A percentile compares a stretch with the other conserved stretches of the same genome.
These are phyloP conservation scores for Cavia aperea DNA, from an alignment of 2,113 vertebrate species.

Conservation along the genomic window DNA sequence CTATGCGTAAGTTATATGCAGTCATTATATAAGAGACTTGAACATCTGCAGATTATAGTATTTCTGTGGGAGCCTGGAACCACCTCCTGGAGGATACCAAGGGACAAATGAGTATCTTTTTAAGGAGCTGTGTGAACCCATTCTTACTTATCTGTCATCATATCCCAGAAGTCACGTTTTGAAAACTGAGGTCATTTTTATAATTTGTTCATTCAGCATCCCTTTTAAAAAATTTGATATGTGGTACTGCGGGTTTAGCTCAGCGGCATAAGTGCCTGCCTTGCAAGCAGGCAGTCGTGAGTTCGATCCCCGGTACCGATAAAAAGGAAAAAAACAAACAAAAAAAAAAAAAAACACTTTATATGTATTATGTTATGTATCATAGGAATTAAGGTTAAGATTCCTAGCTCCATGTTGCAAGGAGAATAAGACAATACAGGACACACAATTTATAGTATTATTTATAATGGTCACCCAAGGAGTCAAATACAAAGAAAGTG, in stretches of 20 bases:
- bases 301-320: too few relatives aligned
- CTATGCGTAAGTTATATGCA: background rate
- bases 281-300: too few relatives aligned
- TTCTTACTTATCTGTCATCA: background rate
- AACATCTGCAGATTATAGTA: background rate
- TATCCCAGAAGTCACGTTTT: background rate
- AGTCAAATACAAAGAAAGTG: too few relatives aligned
- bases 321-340: too few relatives aligned
- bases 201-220: background rate
- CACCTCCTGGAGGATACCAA: background rate
- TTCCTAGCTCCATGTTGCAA: background rate
- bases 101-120: background rate
- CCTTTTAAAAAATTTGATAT: background rate
- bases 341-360: too few relatives aligned
- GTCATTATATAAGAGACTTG: background rate
- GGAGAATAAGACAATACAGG: too few relatives aligned
- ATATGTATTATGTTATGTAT: background rate
- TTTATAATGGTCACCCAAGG: too few relatives aligned
- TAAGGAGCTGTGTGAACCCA: background rate
- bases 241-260: too few relatives aligned
- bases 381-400: background rate
- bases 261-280: too few relatives aligned
- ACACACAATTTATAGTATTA: too few relatives aligned
- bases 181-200: constrained; percentile 1
- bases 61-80: background rate